Conservation (phyloP, 2,888 invertebrate species). For the Sinotaia quadrata region DNA sequence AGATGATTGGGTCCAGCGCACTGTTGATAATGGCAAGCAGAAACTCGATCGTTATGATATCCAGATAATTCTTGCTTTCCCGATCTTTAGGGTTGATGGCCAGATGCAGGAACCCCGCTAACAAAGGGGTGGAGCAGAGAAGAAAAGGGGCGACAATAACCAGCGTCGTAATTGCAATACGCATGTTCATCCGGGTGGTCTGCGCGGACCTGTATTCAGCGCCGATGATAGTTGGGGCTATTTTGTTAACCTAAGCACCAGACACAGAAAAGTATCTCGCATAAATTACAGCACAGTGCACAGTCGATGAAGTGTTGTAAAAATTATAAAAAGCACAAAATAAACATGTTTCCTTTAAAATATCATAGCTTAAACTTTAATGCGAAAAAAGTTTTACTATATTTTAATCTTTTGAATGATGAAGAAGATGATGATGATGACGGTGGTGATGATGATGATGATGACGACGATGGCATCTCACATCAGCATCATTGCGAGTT, state of each 20-base stretch:
- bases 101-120: background rate
- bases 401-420: too few relatives aligned
- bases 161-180: constrained; percentile 8
- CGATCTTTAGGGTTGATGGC: background rate
- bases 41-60: constrained; percentile 1
- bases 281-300: too few relatives aligned
- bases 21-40: constrained; percentile 10
- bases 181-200: background rate
- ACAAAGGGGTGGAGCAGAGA: background rate
- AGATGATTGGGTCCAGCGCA: constrained; percentile 5
- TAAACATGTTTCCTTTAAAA: too few relatives aligned
- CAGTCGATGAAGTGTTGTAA: too few relatives aligned
- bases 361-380: too few relatives aligned
- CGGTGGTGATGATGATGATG: too few relatives aligned
- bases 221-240: constrained; percentile 10
- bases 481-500: too few relatives aligned
- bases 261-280: too few relatives aligned
- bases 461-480: too few relatives aligned
- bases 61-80: background rate
- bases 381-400: too few relatives aligned
- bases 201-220: background rate
- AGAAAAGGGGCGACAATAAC: constrained; percentile 4
- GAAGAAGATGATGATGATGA: too few relatives aligned
- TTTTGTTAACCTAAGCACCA: constrained; percentile 14
- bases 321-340: too few relatives aligned